phyloP scores from a whole-genome alignment of 2,113 vertebrate species.

The Scomber scombrus region DNA sequence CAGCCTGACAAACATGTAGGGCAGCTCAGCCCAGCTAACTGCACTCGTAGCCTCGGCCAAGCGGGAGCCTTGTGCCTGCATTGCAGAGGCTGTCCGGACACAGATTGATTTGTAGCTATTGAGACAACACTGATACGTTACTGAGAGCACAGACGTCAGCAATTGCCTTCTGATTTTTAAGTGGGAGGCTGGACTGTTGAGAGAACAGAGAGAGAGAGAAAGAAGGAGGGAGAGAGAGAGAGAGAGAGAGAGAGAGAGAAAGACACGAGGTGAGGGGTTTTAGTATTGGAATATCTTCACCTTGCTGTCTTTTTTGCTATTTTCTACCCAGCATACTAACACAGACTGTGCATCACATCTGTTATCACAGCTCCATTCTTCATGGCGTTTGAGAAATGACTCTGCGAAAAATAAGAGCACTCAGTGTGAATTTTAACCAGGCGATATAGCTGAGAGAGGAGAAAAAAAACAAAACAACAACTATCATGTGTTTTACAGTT shows the following conservation, averaged over 20 bases:
- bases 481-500: not conserved
- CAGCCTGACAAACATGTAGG: slow-evolving; percentile 28
- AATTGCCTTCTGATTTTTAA: slow-evolving; percentile 61
- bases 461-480: not conserved
- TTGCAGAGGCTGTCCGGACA: slow-evolving; percentile 83
- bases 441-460: not conserved
- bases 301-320: slow-evolving; percentile 24
- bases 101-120: slow-evolving; percentile 83
- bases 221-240: not conserved
- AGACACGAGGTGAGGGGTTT: slow-evolving; percentile 34
- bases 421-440: slow-evolving; percentile 62
- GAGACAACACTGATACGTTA: slow-evolving; percentile 75
- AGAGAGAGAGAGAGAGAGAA: slow-evolving; percentile 1
- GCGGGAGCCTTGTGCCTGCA: slow-evolving; percentile 76
- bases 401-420: slow-evolving; percentile 24
- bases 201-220: slow-evolving; percentile 23
- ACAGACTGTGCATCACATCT: slow-evolving; percentile 24
- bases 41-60: slow-evolving; percentile 29
- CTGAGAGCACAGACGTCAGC: slow-evolving; percentile 70
- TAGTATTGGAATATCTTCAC: slow-evolving; percentile 34
- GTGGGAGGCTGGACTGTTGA: slow-evolving; percentile 36
- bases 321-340: slow-evolving; percentile 35
- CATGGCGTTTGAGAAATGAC: slow-evolving; percentile 63
- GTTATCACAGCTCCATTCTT: slow-evolving; percentile 42
- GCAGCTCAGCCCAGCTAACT: slow-evolving; percentile 33